A percentile compares a stretch with the other conserved stretches of the same genome.
These are phyloP conservation scores for Caenorhabditis sinica DNA, from an alignment of 2,888 invertebrate species.

Conservation along the genomic window DNA sequence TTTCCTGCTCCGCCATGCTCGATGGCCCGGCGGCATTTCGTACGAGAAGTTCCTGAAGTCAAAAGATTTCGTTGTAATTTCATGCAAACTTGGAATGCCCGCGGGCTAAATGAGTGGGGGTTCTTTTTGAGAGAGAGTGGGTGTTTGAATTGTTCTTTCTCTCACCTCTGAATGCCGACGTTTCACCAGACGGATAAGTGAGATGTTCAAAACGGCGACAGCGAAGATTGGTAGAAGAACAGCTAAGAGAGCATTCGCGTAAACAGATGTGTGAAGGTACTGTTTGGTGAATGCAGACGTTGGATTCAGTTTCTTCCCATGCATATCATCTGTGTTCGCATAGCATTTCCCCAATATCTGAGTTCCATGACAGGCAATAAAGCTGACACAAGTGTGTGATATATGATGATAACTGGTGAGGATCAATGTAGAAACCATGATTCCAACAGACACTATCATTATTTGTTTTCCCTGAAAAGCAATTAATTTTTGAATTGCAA, in stretches of 20 bases:
- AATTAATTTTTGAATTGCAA: background rate
- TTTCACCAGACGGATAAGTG: conserved; percentile 73
- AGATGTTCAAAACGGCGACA: conserved; percentile 73
- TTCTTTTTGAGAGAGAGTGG: conserved; percentile 7
- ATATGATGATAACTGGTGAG: conserved; percentile 74
- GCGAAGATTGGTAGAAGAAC: conserved; percentile 73
- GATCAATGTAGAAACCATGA: conserved; percentile 66
- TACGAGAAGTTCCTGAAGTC: conserved; percentile 65
- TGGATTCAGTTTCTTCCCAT: conserved; percentile 68
- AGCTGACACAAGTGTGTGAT: conserved; percentile 69
- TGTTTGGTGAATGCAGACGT: conserved; percentile 62
- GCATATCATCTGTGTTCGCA: conserved; percentile 62
- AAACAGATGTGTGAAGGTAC: conserved; percentile 58
- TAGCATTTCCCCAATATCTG: conserved; percentile 71
- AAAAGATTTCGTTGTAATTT: background rate
- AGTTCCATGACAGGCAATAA: conserved; percentile 67
- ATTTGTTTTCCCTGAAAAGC: conserved; percentile 69
- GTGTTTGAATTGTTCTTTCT: background rate
- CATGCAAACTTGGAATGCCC: conserved; percentile 21
- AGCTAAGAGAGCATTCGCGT: conserved; percentile 69
- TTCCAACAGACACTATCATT: conserved; percentile 60
- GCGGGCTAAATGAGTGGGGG: conserved; percentile 41
- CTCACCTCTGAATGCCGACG: conserved; percentile 70
- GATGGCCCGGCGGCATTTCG: conserved; percentile 63
- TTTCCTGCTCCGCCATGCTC: conserved; percentile 73